A percentile compares a stretch with the other conserved stretches of the same genome.
These are phyloP conservation scores for Neoarius graeffei DNA, from an alignment of 2,113 vertebrate species.

Conservation along the genomic window DNA sequence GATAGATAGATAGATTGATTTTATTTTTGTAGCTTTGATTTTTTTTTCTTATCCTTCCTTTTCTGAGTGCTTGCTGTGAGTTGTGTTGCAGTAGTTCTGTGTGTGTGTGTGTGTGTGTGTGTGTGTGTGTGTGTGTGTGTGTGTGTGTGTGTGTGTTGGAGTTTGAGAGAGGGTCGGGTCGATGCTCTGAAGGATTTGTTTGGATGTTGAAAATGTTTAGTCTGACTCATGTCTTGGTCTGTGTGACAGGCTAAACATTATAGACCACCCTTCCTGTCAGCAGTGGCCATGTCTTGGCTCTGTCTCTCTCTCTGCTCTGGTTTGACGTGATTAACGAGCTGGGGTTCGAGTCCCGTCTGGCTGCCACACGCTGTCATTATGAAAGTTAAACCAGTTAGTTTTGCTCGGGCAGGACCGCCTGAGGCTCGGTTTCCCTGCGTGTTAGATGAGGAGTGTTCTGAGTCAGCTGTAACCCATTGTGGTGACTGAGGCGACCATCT, in stretches of 20 bases:
- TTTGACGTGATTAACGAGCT: not conserved
- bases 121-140: no score
- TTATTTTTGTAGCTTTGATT: not conserved
- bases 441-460: not conserved
- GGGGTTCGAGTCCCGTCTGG: not conserved
- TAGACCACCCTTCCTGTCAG: conserved; percentile 43
- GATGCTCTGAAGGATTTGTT: not conserved
- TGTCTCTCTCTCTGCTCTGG: not conserved
- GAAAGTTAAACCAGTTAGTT: conserved; percentile 22
- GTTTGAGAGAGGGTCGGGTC: not conserved
- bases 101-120: no score
- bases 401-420: not conserved
- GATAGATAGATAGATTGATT: not conserved
- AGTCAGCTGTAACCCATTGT: not conserved
- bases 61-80: not conserved
- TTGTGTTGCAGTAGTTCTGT: no score
- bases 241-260: conserved; percentile 11
- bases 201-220: conserved; percentile 38
- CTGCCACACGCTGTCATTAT: not conserved
- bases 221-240: conserved; percentile 21
- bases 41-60: not conserved
- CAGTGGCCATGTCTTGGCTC: not conserved
- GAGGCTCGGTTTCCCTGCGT: not conserved
- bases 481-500: not conserved
- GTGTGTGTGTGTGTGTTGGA: no score